Evolutionary conservation across 2,113 vertebrate species (phyloP).

Genomic region (Meles meles): DNA sequence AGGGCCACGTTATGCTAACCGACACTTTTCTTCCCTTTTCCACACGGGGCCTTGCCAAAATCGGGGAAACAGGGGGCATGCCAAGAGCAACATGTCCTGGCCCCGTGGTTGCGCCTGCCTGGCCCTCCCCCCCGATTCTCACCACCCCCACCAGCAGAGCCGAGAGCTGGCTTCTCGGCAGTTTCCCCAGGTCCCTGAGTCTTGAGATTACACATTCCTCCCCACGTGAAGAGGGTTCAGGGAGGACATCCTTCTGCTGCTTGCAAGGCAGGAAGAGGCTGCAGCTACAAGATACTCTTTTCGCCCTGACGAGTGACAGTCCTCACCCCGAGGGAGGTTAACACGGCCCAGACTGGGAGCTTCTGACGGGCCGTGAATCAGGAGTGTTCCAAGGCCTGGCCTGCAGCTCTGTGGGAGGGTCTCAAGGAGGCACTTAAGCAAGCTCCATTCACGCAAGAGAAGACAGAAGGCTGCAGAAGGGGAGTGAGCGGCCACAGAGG

Average conservation of each 20-base stretch:
- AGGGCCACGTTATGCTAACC: neutral
- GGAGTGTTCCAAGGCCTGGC: neutral
- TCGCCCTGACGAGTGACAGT: neutral
- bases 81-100: rapidly evolving
- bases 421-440: neutral
- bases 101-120: rapidly evolving
- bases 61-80: neutral
- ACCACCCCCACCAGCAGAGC: neutral
- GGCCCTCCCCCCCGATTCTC: neutral
- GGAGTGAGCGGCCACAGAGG: neutral
- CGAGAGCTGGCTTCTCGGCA: neutral
- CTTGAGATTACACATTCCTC: neutral
- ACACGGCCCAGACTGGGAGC: neutral
- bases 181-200: neutral
- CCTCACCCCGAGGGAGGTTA: neutral
- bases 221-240: neutral
- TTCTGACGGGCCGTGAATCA: neutral
- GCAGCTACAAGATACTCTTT: slow-evolving; percentile 15
- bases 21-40: neutral
- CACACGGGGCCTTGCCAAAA: neutral
- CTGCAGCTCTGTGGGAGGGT: neutral
- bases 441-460: neutral
- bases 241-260: neutral
- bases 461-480: neutral
- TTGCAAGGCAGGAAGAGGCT: neutral